phyloP scores from a whole-genome alignment of 2,797 vertebrate species.

The Lycodopsis pacificus region DNA sequence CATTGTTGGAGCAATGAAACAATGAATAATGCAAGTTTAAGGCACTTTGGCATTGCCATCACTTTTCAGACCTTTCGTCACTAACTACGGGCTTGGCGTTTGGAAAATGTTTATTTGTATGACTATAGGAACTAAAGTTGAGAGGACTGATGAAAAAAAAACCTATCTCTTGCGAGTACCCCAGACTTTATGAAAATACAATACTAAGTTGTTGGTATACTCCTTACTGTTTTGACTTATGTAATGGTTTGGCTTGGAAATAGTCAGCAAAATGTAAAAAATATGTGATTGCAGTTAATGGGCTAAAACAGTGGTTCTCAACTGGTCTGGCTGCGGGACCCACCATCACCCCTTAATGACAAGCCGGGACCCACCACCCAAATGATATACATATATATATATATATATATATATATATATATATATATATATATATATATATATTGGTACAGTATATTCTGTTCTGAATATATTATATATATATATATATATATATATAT shows the following conservation, averaged over 20 bases:
- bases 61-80: not conserved
- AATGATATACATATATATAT: too few relatives aligned
- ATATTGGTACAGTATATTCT: too few relatives aligned
- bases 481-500: too few relatives aligned
- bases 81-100: not conserved
- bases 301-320: constrained; percentile 15
- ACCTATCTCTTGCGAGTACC: not conserved
- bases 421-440: too few relatives aligned
- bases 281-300: constrained; percentile 1
- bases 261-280: constrained; percentile 2
- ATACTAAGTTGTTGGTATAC: not conserved
- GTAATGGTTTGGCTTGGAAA: constrained; percentile 11
- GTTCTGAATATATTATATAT: too few relatives aligned
- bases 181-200: not conserved
- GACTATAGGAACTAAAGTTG: not conserved
- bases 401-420: too few relatives aligned
- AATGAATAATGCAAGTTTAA: too few relatives aligned
- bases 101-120: not conserved
- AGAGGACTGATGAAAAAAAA: not conserved
- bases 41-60: not conserved
- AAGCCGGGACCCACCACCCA: too few relatives aligned
- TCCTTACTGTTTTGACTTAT: not conserved
- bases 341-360: too few relatives aligned
- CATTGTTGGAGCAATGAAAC: too few relatives aligned
- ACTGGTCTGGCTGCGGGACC: too few relatives aligned